These are phyloP conservation scores for Saxicola maurus DNA, from an alignment of 2,797 vertebrate species.

Conservation along the genomic window DNA sequence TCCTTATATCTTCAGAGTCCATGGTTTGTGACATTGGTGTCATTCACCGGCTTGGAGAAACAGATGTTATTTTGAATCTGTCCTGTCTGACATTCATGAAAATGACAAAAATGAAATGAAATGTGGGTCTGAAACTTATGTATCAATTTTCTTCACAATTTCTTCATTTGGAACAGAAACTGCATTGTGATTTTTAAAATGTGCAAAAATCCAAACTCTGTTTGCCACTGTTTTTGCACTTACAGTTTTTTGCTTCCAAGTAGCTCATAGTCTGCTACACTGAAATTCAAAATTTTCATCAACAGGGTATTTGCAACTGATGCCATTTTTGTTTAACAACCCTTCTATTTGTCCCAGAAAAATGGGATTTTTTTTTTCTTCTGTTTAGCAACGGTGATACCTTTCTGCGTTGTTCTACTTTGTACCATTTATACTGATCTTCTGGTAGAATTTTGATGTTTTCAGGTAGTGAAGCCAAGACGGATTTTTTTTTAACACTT, in stretches of 20 bases:
- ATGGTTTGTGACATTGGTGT: neutral
- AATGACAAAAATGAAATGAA: neutral
- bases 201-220: neutral
- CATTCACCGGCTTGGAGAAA: neutral
- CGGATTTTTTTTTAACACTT: neutral
- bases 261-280: neutral
- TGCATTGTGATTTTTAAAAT: neutral
- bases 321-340: neutral
- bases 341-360: neutral
- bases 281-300: neutral
- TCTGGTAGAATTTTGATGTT: neutral
- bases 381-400: neutral
- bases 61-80: neutral
- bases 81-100: neutral
- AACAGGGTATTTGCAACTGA: neutral
- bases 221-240: neutral
- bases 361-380: accelerated
- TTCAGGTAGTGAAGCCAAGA: neutral
- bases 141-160: neutral
- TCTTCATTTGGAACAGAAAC: neutral
- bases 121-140: neutral
- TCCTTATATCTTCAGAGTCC: neutral
- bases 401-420: neutral
- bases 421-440: neutral
- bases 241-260: accelerated